Base-by-base conservation (phyloP, 2,888 invertebrate genomes). In the Tinea trinotella region DNA sequence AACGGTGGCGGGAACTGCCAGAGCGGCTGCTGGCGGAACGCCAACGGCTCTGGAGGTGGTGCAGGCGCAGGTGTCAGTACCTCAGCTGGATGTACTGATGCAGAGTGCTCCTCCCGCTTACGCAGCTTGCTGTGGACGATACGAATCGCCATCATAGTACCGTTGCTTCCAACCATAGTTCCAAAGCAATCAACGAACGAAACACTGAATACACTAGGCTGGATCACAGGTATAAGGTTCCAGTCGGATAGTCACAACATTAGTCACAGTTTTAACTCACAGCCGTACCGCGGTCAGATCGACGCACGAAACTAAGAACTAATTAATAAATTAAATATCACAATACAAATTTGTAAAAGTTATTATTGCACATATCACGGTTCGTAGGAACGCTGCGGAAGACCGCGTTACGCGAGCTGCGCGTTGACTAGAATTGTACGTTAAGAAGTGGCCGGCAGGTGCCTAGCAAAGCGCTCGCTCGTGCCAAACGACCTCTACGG, bases 81-180 rank as follows among this genome's bases (percentile, higher is more conserved):
- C 69, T 89, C 89, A 62, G 90, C 89, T 57, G 92, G 90, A 67
- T 91, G 92, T 62, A 90, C 90, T 67, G 89, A 88, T 68, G 91
- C 90, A 61, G 90, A 89, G 78, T 90, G 90, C 74, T 93, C 94
- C 82, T 94, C 94, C 65, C 94, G 90, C 87, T 94, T 94, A 71
- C 93, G 90, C 87, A 94, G 89, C 88, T 94, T 94, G 87, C 93
- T 94, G 90, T 93, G 93, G 87, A 94, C 94, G 91, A 94, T 92
- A 87, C 94, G 94, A 80, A 94, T 92, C 80, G 94, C 93, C 86
- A 93, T 92, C 91, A 94, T 90, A 75, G 93, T 93, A 80, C 92
- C 93, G 87, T 93, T 93, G 86, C 90, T 93, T 82, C 93, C 93
- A 82, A 94, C 93, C 93, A 94, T 93, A 72, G 89, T 90, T 72